phyloP scores from a whole-genome alignment of 2,797 vertebrate genomes.

The Heterohyrax brucei region DNA sequence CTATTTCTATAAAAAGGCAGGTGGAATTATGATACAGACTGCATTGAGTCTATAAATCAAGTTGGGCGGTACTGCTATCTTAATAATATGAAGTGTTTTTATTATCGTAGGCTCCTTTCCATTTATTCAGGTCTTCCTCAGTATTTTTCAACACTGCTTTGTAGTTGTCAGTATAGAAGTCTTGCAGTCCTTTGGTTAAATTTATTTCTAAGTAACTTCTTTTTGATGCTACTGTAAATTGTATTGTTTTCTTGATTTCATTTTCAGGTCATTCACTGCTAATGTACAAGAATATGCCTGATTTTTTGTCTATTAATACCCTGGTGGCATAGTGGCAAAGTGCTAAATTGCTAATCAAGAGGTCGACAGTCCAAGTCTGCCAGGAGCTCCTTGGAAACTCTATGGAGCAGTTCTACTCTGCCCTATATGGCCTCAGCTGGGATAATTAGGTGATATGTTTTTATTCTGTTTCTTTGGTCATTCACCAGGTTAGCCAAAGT shows the following conservation, averaged over 20 bases:
- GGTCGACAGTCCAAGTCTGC: too few species aligned
- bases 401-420: too few species aligned
- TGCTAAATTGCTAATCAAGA: too few species aligned
- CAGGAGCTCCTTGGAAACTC: too few species aligned
- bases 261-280: not conserved
- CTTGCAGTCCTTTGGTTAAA: not conserved
- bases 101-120: not conserved
- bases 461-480: not conserved
- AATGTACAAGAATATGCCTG: not conserved
- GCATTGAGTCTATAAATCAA: not conserved
- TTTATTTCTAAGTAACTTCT: not conserved
- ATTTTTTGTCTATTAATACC: too few species aligned
- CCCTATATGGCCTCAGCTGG: not conserved
- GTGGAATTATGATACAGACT: not conserved
- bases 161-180: not conserved
- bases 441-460: not conserved
- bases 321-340: too few species aligned
- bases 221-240: not conserved
- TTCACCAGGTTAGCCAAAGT: not conserved
- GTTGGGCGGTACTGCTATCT: not conserved
- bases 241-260: not conserved
- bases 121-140: not conserved
- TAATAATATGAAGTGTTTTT: not conserved
- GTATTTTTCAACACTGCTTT: not conserved
- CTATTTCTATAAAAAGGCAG: not conserved